A percentile compares a stretch with the other conserved stretches of the same genome.
phyloP scores from a whole-genome alignment of 2,888 invertebrate species.

The Melanotus villosus region DNA sequence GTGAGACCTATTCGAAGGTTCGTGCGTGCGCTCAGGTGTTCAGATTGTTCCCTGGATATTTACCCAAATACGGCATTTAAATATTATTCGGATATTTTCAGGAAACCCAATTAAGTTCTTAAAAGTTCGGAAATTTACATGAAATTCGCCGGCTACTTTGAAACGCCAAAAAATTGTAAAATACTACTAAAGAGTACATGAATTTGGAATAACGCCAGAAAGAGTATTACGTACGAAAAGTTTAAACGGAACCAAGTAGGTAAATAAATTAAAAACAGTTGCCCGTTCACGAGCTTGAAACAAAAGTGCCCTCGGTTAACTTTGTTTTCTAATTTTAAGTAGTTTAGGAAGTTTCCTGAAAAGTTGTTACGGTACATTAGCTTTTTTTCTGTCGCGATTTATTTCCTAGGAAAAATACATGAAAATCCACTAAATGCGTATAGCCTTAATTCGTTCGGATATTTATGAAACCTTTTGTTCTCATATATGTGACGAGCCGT shows the following conservation, averaged over 20 bases:
- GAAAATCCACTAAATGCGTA: slow-evolving; percentile 58
- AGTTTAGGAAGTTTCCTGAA: slow-evolving; percentile 57
- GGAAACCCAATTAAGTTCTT: no score
- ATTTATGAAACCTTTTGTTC: slow-evolving; percentile 1
- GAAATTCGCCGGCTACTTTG: not conserved
- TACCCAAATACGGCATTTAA: slow-evolving; percentile 31
- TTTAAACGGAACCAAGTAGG: slow-evolving; percentile 54
- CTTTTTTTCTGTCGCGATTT: slow-evolving; percentile 61
- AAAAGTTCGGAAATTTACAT: not conserved
- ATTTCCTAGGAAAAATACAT: slow-evolving; percentile 61
- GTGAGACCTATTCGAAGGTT: slow-evolving; percentile 55
- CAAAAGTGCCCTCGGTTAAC: slow-evolving; percentile 60
- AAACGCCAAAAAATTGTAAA: slow-evolving; percentile 12
- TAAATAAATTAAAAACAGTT: slow-evolving; percentile 47
- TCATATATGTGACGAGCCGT: no score
- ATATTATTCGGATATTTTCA: no score
- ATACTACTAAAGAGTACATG: slow-evolving; percentile 46
- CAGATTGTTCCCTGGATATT: slow-evolving; percentile 38
- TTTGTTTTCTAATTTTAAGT: slow-evolving; percentile 60
- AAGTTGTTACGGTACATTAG: slow-evolving; percentile 60
- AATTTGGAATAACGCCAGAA: slow-evolving; percentile 55
- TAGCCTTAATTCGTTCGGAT: not conserved
- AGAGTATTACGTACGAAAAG: slow-evolving; percentile 53
- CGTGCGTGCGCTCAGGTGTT: slow-evolving; percentile 55
- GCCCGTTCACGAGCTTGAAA: slow-evolving; percentile 48